Evolutionary conservation across 2,797 vertebrate genomes (phyloP), one percentile per base, ranked within the genome.

Genomic region (Pachyuromys duprasi): DNA sequence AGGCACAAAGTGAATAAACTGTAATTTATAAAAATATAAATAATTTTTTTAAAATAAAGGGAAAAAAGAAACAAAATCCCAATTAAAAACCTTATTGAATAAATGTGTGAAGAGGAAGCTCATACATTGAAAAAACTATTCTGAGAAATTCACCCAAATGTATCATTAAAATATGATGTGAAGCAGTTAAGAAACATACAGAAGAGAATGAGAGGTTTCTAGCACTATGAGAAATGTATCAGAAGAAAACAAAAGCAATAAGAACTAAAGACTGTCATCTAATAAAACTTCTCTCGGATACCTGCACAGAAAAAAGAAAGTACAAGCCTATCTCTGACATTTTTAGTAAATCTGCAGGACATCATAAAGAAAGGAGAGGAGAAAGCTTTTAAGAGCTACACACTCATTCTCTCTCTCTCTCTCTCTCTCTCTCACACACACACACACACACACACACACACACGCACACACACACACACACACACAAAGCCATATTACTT

Each of bases 81-180:
- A 84, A 57, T 60, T 94, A 9, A 69, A 78, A 83, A 49, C 17
- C 55, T 74, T 90, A 20, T 67, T 7, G 2, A 26, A 76, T 81
- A 84, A 90, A 83, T 5, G 81, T 89, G 67, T 20, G 60, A 88
- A 57, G 33, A 89, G 31, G 22, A 84, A 76, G 93, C 76, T 74
- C n/a, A 79, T 72, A 62, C 18, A 53, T 12, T 62, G 31, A 72
- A 92, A 79, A 60, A 20, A 8, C 20, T 86, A 6, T 57, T 70
- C 14, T 69, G 63, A 92, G 31, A 96, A 93, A 74, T 90, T 92
- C 60, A 88, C 55, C 76, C 49, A 90, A 96, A 89, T 75, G 3
- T 49, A 80, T 75, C 65, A 83, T 36, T 76, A 89, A 95, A 65
- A 80, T 84, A 62, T 33, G 45, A 72, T 39, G 67, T 55, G 83